Base-by-base conservation (phyloP, 2,797 vertebrate genomes). In the Scleropages formosus region DNA sequence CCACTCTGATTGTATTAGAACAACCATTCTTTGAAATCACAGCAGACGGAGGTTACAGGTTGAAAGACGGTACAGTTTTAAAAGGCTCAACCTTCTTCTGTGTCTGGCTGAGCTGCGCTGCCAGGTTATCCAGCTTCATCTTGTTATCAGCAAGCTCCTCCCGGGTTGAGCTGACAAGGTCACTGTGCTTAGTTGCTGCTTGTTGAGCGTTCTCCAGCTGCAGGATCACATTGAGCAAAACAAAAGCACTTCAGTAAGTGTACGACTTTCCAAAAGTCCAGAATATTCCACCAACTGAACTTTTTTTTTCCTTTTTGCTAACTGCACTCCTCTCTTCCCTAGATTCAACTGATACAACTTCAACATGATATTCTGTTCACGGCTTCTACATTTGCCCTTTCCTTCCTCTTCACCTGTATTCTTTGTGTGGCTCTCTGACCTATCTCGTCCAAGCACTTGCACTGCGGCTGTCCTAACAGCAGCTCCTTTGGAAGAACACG, bases 41-140 rank as follows among this genome's bases (percentile, higher is more conserved):
- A n/a, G 27, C 51, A 72, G 56, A 59, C 1, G 18, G 26, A 4
- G 12, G 24, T 15, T 8, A n/a, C 46, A n/a, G 18, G 11, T 44
- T 46, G 22, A 70, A 47, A 70, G n/a, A n/a, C n/a, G n/a, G n/a
- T n/a, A n/a, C n/a, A n/a, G n/a, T n/a, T n/a, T n/a, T n/a, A n/a
- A n/a, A n/a, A n/a, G n/a, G n/a, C n/a, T n/a, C n/a, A n/a, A 94
- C 94, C 84, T 92, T 89, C 79, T 80, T 93, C 79, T 93, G 86
- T 81, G 83, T 85, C 7, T 87, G 87, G 78, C 79, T 88, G 46
- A 95, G 78, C 83, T 95, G 90, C 1, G 85, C 82, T 18, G 82
- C 46, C 79, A 96, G 83, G 20, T n/a, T 75, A 74, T 94, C 93
- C 70, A 88, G 20, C 76, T 88, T 82, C 53, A 84, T 63, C 77